Evolutionary conservation across 2,797 vertebrate species (phyloP).

Genomic region (Pteropus rufus): DNA sequence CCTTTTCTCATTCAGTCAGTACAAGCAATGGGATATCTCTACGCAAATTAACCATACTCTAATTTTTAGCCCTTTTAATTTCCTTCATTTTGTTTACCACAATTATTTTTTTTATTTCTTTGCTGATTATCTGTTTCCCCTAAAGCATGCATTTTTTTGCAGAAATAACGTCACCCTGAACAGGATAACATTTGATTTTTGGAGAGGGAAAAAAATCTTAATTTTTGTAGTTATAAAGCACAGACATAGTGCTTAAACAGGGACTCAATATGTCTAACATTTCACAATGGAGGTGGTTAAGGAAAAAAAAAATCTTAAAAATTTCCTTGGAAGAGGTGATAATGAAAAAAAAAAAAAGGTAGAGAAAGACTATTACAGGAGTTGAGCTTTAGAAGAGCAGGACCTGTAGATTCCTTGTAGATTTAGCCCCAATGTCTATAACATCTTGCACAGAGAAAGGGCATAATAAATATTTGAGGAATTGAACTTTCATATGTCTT

Average conservation of each 20-base stretch:
- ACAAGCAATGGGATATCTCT: not conserved
- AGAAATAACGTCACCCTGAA: not conserved
- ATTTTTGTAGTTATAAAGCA: not conserved
- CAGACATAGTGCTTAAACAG: not conserved
- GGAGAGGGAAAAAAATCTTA: not conserved
- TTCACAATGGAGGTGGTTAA: not conserved
- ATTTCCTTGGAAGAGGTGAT: not conserved
- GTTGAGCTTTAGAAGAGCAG: not conserved
- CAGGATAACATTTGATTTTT: not conserved
- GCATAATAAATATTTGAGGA: not conserved
- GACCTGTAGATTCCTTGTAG: not conserved
- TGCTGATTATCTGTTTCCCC: not conserved
- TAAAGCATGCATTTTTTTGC: not conserved
- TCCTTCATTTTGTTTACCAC: not conserved
- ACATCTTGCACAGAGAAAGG: not conserved
- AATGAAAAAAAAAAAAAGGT: not conserved
- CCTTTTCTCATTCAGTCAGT: not conserved
- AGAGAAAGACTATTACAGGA: not conserved
- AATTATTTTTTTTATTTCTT: not conserved
- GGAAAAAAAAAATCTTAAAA: not conserved
- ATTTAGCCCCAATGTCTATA: not conserved
- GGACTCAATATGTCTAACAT: not conserved
- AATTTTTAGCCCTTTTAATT: not conserved
- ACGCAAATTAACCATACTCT: not conserved
- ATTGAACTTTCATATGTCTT: not conserved